Evolutionary conservation across 2,888 invertebrate species (phyloP).

Genomic region (Temnothorax unifasciatus): DNA sequence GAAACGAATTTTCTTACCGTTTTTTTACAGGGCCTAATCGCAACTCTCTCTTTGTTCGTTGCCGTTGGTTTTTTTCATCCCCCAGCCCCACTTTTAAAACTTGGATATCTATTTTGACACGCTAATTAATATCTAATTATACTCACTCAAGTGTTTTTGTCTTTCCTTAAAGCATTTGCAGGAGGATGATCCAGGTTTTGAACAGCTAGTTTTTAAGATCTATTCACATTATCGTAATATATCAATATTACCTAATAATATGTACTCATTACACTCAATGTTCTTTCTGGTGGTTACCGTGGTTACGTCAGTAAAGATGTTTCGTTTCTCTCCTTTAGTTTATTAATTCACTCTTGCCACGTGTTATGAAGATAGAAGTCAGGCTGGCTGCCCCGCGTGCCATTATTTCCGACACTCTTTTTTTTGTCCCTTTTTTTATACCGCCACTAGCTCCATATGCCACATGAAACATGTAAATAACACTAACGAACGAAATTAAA

Average conservation of each 20-base stretch:
- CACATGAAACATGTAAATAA: slow-evolving; percentile 41
- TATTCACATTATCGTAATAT: slow-evolving; percentile 80
- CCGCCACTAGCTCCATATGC: background rate
- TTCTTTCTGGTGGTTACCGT: slow-evolving; percentile 84
- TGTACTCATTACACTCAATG: slow-evolving; percentile 83
- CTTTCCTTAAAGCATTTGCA: slow-evolving; percentile 86
- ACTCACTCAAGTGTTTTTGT: slow-evolving; percentile 85
- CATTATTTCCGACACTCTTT: slow-evolving; percentile 63
- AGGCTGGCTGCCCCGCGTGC: slow-evolving; percentile 67
- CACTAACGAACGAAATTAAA: slow-evolving; percentile 37
- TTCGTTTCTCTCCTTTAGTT: slow-evolving; percentile 80
- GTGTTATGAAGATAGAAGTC: slow-evolving; percentile 79
- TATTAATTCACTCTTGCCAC: slow-evolving; percentile 82
- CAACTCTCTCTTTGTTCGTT: slow-evolving; percentile 77
- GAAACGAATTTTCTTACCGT: slow-evolving; percentile 69
- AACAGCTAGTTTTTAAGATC: slow-evolving; percentile 85
- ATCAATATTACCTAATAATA: slow-evolving; percentile 79
- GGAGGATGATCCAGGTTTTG: slow-evolving; percentile 86
- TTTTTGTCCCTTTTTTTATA: background rate
- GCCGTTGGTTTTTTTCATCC: slow-evolving; percentile 73
- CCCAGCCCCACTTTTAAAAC: slow-evolving; percentile 66
- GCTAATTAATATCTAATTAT: slow-evolving; percentile 81
- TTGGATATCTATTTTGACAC: slow-evolving; percentile 78
- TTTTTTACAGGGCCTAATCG: slow-evolving; percentile 79
- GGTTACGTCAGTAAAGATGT: slow-evolving; percentile 81